phyloP scores from a whole-genome alignment of 2,113 vertebrate species.

The Halcyon malimbica region DNA sequence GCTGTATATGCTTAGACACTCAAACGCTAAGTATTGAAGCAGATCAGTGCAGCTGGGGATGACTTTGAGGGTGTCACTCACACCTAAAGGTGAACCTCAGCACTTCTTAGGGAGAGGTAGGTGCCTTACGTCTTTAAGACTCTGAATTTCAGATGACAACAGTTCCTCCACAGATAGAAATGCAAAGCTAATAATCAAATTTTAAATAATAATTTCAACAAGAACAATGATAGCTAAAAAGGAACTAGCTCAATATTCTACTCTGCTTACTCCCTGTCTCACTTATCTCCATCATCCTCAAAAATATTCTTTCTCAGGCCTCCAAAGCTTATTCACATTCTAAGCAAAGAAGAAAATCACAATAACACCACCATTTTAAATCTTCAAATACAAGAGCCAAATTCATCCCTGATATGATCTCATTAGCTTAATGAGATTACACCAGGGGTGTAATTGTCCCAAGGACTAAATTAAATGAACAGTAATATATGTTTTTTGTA shows the following conservation, averaged over 20 bases:
- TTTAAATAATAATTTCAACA: neutral
- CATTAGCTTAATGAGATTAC: constrained; percentile 66
- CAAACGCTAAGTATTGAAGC: neutral
- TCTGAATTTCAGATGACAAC: neutral
- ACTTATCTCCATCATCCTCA: neutral
- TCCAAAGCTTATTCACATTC: neutral
- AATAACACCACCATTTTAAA: constrained; percentile 16
- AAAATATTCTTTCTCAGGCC: neutral
- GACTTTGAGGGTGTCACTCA: neutral
- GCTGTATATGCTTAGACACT: neutral
- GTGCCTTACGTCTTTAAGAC: neutral
- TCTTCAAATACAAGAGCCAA: constrained; percentile 35
- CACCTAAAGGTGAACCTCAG: neutral
- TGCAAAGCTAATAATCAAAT: neutral
- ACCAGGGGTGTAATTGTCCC: constrained; percentile 51
- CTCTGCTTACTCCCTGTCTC: neutral
- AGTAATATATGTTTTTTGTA: constrained; percentile 49
- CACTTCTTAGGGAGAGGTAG: neutral
- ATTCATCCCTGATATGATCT: constrained; percentile 41
- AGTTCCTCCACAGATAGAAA: neutral
- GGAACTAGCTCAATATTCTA: neutral
- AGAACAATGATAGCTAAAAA: neutral
- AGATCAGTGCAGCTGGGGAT: neutral
- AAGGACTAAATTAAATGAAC: constrained; percentile 52
- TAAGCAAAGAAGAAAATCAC: constrained; percentile 1